Evolutionary conservation across 2,113 vertebrate species (phyloP), one percentile per base, ranked within the genome.

Genomic region (Archocentrus centrarchus): DNA sequence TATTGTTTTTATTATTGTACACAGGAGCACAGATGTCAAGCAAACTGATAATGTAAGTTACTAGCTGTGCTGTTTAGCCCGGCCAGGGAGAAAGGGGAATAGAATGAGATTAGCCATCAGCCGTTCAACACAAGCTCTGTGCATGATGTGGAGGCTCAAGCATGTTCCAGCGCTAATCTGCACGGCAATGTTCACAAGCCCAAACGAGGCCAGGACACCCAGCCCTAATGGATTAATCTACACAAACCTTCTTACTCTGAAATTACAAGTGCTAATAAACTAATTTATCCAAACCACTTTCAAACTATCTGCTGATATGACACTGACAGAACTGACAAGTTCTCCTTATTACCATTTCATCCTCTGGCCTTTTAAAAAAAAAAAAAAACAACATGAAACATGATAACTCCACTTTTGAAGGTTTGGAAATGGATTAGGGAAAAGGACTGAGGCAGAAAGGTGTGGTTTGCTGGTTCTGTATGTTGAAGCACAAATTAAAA

Each of bases 81-180:
- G 22, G 82, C 64, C 32, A 53, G 41, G 24, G 79, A 87, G 89
- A 91, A 91, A 86, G 84, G 87, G 84, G 59, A 92, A 75, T 86
- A 82, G 82, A 88, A 86, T 86, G 82, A 91, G 94, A 91, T 94
- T 94, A 93, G 87, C 87, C 88, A 83, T 90, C 92, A 95, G 92
- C 85, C n/a, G 59, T 88, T 92, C 84, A 92, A 90, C 88, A 64
- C 35, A 32, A 86, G 85, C 90, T 85, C 80, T 83, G 80, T 81
- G 77, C 91, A 93, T 86, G 88, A 88, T 83, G 87, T 58, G 75
- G 78, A 91, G 88, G 92, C 89, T 93, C 91, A 94, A 90, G 93
- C 27, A 37, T 18, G 88, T 88, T 86, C 88, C 88, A 85, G 86
- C 17, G 89, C 88, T 95, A 95, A 95, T 94, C 94, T 95, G 88